phyloP scores from a whole-genome alignment of 1,140 invertebrate genomes.

The Drosophila gunungcola region DNA sequence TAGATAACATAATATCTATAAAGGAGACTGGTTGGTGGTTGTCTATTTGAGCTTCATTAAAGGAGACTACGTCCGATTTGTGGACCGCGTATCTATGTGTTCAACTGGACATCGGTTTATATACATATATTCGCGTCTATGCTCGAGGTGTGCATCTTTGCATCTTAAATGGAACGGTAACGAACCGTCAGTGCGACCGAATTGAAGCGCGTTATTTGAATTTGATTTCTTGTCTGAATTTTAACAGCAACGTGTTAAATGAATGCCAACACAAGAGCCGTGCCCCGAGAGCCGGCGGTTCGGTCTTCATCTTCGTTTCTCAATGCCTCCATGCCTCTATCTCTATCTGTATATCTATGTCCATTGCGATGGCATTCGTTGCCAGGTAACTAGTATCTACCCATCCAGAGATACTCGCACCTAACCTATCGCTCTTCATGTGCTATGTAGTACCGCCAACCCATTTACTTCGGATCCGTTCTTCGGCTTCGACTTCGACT shows the following conservation, averaged over 20 bases:
- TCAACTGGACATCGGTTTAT: background rate
- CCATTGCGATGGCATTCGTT: slow-evolving; percentile 15
- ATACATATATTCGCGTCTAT: slow-evolving; percentile 22
- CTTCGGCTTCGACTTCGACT: background rate
- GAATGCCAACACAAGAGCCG: slow-evolving; percentile 71
- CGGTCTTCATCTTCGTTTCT: slow-evolving; percentile 17
- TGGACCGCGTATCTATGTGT: background rate
- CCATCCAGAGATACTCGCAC: slow-evolving; percentile 22
- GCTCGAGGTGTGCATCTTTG: slow-evolving; percentile 31
- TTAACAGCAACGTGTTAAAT: slow-evolving; percentile 82
- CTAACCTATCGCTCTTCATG: slow-evolving; percentile 40
- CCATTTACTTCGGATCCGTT: slow-evolving; percentile 22
- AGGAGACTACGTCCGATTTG: too few relatives aligned
- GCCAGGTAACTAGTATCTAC: slow-evolving; percentile 62
- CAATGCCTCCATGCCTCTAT: background rate
- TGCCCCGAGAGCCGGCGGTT: slow-evolving; percentile 24
- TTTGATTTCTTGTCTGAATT: slow-evolving; percentile 82
- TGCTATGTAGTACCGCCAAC: slow-evolving; percentile 52
- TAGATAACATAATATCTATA: too few relatives aligned
- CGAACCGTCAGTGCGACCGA: slow-evolving; percentile 34
- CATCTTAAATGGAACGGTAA: slow-evolving; percentile 36
- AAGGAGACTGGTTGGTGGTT: too few relatives aligned
- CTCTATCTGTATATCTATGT: slow-evolving; percentile 14
- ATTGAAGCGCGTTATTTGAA: slow-evolving; percentile 82
- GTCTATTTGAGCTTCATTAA: too few relatives aligned